Conservation (phyloP, 2,113 vertebrate genomes). For the Crotalus viridis region DNA sequence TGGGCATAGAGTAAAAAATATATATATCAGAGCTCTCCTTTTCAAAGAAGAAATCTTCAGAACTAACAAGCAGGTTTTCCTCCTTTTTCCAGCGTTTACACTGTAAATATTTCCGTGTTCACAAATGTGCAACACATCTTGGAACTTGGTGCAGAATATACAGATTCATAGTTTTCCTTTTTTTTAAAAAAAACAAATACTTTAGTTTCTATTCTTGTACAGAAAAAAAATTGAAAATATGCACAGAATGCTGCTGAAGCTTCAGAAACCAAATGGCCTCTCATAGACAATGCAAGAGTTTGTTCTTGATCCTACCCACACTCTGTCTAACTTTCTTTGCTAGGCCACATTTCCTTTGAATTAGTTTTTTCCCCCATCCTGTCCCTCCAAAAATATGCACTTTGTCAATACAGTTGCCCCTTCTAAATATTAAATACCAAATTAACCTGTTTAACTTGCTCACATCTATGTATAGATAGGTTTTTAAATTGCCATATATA, state of each 20-base stretch:
- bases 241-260: slow-evolving; percentile 10
- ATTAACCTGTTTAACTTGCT: neutral
- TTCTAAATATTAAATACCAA: neutral
- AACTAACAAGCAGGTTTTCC: slow-evolving; percentile 23
- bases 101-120: neutral
- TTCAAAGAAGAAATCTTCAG: slow-evolving; percentile 37
- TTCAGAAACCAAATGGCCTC: slow-evolving; percentile 21
- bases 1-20: slow-evolving; percentile 31
- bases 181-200: neutral
- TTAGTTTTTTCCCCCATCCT: neutral
- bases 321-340: neutral
- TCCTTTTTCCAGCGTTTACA: neutral
- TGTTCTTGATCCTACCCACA: neutral
- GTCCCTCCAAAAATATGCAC: neutral
- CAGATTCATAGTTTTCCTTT: neutral
- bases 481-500: neutral
- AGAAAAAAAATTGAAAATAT: neutral
- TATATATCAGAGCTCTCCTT: slow-evolving; percentile 6
- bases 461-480: neutral
- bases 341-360: neutral
- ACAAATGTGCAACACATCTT: neutral
- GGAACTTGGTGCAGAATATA: neutral
- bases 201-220: neutral
- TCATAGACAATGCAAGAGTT: neutral
- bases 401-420: neutral